Percentiles rank a stretch among this genome's conserved stretches.
phyloP scores from a whole-genome alignment of 2,888 invertebrate genomes.

The Spialia ferax region DNA sequence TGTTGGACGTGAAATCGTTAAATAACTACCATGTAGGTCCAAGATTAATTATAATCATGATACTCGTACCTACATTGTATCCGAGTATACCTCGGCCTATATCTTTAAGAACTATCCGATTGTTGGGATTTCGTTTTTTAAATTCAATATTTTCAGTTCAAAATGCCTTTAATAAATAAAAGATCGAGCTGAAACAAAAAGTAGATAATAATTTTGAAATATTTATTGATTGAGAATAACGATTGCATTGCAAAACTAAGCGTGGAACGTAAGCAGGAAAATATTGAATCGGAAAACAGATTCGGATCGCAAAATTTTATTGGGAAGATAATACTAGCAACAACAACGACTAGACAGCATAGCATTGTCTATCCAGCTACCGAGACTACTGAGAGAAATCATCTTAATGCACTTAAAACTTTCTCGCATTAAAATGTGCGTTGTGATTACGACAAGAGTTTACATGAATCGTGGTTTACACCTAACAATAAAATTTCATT shows the following conservation, averaged over 20 bases:
- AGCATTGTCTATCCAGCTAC: conserved; percentile 14
- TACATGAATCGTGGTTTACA: conserved; percentile 7
- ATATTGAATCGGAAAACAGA: too few relatives aligned
- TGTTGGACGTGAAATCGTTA: conserved; percentile 26
- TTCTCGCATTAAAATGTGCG: conserved; percentile 52
- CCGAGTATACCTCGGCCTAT: too few relatives aligned
- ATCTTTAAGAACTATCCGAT: too few relatives aligned
- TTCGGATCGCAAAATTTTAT: too few relatives aligned
- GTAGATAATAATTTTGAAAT: neutral
- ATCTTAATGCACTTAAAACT: conserved; percentile 51
- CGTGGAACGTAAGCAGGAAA: too few relatives aligned
- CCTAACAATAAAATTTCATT: neutral
- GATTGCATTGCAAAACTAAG: too few relatives aligned
- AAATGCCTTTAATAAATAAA: too few relatives aligned
- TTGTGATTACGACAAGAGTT: conserved; percentile 24
- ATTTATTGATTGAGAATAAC: too few relatives aligned
- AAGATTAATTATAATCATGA: conserved; percentile 18
- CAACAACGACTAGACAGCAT: neutral
- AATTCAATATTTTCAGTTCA: too few relatives aligned
- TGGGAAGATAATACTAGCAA: conserved; percentile 6
- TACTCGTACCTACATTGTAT: neutral
- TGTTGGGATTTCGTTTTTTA: too few relatives aligned
- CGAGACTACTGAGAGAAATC: conserved; percentile 34
- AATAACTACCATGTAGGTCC: conserved; percentile 25
- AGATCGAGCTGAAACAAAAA: neutral